A percentile compares a stretch with the other conserved stretches of the same genome.
Conservation (phyloP, 2,797 vertebrate species). For the Acanthurus leucopareius region DNA sequence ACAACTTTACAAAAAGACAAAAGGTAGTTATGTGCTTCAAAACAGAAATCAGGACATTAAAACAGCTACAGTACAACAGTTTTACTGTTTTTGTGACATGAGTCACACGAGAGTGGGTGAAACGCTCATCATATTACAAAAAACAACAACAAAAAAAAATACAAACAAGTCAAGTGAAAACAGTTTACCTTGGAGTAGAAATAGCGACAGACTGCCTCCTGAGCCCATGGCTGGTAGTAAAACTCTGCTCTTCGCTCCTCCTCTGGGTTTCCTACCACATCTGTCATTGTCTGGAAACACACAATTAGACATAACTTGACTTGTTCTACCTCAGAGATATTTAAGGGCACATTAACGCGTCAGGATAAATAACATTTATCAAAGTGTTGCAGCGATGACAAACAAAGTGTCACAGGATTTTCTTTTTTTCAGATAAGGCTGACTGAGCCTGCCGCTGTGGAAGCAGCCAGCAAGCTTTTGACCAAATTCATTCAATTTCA, state of each 20-base stretch:
- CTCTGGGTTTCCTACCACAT: constrained; percentile 97
- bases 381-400: neutral
- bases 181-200: constrained; percentile 96
- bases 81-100: too few species aligned
- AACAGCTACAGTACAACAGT: too few species aligned
- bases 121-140: too few species aligned
- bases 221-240: constrained; percentile 99
- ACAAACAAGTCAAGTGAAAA: neutral
- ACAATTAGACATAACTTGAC: constrained; percentile 13
- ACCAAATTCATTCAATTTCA: constrained; percentile 38
- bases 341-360: neutral
- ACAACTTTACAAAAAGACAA: too few species aligned
- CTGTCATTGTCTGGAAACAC: constrained; percentile 93
- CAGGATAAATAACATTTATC: neutral
- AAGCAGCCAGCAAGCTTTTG: constrained; percentile 8
- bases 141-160: too few species aligned
- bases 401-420: neutral
- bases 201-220: constrained; percentile 98
- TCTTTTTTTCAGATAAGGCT: neutral
- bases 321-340: neutral
- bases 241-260: constrained; percentile 98
- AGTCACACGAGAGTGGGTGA: too few species aligned
- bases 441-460: constrained; percentile 7
- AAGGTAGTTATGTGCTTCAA: too few species aligned
- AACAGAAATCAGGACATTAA: too few species aligned